Percentiles rank a stretch among this genome's conserved stretches.
Evolutionary conservation across 2,888 invertebrate genomes (phyloP).

Genomic region (Lymantria monacha): DNA sequence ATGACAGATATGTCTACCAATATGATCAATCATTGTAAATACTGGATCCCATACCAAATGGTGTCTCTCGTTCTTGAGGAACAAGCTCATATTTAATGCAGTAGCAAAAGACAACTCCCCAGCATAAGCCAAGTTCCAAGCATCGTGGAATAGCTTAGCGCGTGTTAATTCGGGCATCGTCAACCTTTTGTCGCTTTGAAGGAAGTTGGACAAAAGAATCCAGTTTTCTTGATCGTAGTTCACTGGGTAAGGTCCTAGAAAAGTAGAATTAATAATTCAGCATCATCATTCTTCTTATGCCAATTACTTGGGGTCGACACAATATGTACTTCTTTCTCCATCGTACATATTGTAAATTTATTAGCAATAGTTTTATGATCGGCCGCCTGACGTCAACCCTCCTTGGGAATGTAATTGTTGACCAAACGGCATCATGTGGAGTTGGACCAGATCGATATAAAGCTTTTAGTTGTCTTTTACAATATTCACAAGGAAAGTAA

Average conservation of each 20-base stretch:
- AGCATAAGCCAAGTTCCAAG: conserved; percentile 90
- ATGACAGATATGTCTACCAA: conserved; percentile 86
- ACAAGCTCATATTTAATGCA: conserved; percentile 90
- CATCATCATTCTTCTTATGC: background rate
- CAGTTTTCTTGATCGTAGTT: conserved; percentile 91
- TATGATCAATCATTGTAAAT: conserved; percentile 91
- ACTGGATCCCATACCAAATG: conserved; percentile 92
- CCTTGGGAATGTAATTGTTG: too few relatives aligned
- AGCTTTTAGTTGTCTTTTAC: too few relatives aligned
- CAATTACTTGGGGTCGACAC: too few relatives aligned
- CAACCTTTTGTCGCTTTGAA: conserved; percentile 78
- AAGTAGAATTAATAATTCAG: background rate
- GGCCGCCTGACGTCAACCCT: too few relatives aligned
- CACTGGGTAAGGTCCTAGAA: conserved; percentile 89
- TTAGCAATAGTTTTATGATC: too few relatives aligned
- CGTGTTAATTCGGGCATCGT: conserved; percentile 87
- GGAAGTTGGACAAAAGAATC: conserved; percentile 86
- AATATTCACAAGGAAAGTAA: too few relatives aligned
- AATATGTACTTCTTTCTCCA: too few relatives aligned
- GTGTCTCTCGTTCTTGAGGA: conserved; percentile 87
- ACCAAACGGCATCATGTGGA: too few relatives aligned
- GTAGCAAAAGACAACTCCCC: conserved; percentile 89
- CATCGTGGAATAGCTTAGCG: conserved; percentile 89
- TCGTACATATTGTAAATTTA: too few relatives aligned
- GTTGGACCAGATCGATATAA: too few relatives aligned